Base-by-base conservation (phyloP, 2,888 invertebrate species). In the Abrostola triplasia region DNA sequence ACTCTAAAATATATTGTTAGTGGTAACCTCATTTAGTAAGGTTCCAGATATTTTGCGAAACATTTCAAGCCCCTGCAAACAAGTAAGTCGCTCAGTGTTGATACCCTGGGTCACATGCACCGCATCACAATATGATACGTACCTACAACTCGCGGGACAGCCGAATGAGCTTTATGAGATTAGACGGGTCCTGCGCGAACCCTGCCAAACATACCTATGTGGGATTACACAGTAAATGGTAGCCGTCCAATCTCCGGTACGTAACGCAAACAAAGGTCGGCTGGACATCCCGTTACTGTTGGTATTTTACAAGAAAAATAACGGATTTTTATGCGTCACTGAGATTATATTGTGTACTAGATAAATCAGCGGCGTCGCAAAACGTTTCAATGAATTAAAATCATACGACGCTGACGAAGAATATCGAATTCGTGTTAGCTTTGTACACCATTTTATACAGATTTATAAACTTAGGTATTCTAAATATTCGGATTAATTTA, bases 161-260 rank as follows among this genome's bases (percentile, higher is more conserved):
- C 78, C 76, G 84, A 85, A 84, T 88, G 87, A 87, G 88, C 88
- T 86, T 88, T 83, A 86, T 82, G 79, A 86, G 89, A 87, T 90
- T 89, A 89, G 70, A 79, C 60, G 84, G 81, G 84, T 80, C 79
- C 77, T 70, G 78, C 70, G 72, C 69, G 71, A 77, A 78, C 73
- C 62, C 48, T 59, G 51, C 60, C 53, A 49, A 56, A 70, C 47
- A 61, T 67, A 75, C 67, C 57, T 77, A 62, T 61, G 56, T 56
- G 47, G 58, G 60, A 70, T 72, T 71, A 76, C 51, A 52, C 42
- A 48, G 58, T 47, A 60, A 70, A 73, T 54, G 54, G 60, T 75
- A 56, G 55, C 61, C 40, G 47, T 44, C 64, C 55, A 64, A 67
- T 65, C 66, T 60, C 59, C 59, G 66, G 59, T 59, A 52, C 52